A percentile compares a stretch with the other conserved stretches of the same genome.
Conservation (phyloP, 2,888 invertebrate genomes). For the Lasioglossum oenotherae region DNA sequence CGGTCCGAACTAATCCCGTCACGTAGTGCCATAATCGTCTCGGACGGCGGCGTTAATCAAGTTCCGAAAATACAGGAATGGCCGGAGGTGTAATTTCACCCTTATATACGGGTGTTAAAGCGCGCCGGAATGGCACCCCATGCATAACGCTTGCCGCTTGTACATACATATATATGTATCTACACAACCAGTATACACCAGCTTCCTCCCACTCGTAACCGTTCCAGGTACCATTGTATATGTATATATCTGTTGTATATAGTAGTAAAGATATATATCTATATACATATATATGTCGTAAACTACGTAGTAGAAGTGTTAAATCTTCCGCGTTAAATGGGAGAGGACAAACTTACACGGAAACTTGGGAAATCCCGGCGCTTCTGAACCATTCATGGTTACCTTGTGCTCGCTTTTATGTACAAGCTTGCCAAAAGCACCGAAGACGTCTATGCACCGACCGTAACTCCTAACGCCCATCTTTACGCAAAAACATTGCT, state of each 20-base stretch:
- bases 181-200: constrained; percentile 56
- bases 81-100: constrained; percentile 76
- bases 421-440: constrained; percentile 45
- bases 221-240: constrained; percentile 60
- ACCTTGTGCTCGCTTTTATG: constrained; percentile 51
- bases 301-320: constrained; percentile 77
- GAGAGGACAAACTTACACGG: constrained; percentile 76
- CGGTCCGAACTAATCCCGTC: constrained; percentile 68
- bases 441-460: constrained; percentile 48
- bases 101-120: constrained; percentile 76
- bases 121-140: constrained; percentile 77
- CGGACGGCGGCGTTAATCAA: constrained; percentile 75
- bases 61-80: constrained; percentile 77
- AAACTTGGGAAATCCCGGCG: constrained; percentile 78
- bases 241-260: background rate
- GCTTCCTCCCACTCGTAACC: constrained; percentile 67
- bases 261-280: background rate
- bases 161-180: constrained; percentile 42
- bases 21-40: constrained; percentile 71
- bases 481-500: constrained; percentile 17
- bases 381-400: constrained; percentile 67
- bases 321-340: constrained; percentile 79
- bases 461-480: constrained; percentile 48
- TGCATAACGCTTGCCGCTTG: constrained; percentile 71
- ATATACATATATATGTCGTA: constrained; percentile 69